Evolutionary conservation across 2,888 invertebrate species (phyloP).

Genomic region (Altica lythri): DNA sequence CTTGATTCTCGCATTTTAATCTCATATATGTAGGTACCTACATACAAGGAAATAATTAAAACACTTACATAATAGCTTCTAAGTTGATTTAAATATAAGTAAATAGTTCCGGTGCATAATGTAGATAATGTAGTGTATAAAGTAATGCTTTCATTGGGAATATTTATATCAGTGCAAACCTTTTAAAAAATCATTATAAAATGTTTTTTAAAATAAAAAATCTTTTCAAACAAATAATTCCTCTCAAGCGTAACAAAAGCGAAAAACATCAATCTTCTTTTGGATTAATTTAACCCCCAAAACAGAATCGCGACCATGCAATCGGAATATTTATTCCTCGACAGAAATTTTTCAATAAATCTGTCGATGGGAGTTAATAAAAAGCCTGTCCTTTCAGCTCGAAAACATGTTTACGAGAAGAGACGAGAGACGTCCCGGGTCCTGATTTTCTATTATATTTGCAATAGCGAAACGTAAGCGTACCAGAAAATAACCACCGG

Average conservation of each 20-base stretch:
- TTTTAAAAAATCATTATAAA: constrained; percentile 3
- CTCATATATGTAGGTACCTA: no score
- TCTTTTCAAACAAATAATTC: not conserved
- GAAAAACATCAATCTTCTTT: constrained; percentile 17
- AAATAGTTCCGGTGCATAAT: no score
- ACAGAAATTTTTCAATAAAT: constrained; percentile 21
- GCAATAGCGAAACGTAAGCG: constrained; percentile 31
- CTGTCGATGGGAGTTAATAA: constrained; percentile 23
- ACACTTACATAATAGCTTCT: no score
- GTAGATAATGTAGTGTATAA: no score
- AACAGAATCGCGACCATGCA: constrained; percentile 15
- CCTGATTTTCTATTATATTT: constrained; percentile 25
- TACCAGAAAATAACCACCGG: constrained; percentile 32
- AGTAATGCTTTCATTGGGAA: not conserved
- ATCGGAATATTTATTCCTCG: constrained; percentile 19
- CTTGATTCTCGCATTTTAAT: no score
- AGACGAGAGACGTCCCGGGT: constrained; percentile 12
- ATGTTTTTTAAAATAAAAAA: not conserved
- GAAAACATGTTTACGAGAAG: constrained; percentile 29
- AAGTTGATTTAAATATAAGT: no score
- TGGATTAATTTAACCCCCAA: constrained; percentile 18
- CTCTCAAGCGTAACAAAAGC: constrained; percentile 1
- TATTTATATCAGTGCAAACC: not conserved
- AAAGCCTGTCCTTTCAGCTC: constrained; percentile 18
- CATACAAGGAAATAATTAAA: no score